Conservation (phyloP, 1,140 invertebrate species). For the Matsumurasca onukii region DNA sequence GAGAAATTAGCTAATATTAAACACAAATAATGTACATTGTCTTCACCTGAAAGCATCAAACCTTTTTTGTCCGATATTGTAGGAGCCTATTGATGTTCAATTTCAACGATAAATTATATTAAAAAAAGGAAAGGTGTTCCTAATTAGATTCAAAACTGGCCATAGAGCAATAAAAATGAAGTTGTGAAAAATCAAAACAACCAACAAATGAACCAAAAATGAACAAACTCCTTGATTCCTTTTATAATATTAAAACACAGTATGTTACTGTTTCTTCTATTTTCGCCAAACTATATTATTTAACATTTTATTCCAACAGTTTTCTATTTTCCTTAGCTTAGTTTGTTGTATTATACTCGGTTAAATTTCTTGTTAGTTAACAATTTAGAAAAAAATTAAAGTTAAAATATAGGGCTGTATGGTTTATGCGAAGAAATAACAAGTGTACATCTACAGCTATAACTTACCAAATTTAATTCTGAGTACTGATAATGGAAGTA, state of each 20-base stretch:
- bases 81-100: background rate
- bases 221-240: too few species aligned
- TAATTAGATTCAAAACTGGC: background rate
- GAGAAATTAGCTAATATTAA: constrained; percentile 22
- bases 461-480: constrained; percentile 48
- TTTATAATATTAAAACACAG: too few species aligned
- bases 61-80: background rate
- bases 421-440: background rate
- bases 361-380: background rate
- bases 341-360: background rate
- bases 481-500: constrained; percentile 51
- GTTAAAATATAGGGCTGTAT: background rate
- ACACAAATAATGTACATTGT: background rate
- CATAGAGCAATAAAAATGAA: too few species aligned
- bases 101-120: background rate
- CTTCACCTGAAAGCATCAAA: background rate
- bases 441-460: background rate
- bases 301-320: constrained; percentile 9
- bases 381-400: background rate
- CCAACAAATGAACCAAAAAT: too few species aligned
- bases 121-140: background rate
- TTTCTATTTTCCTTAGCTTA: background rate
- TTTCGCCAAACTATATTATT: background rate
- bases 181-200: too few species aligned
- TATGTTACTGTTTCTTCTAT: too few species aligned